Base-by-base conservation (phyloP, 2,888 invertebrate species). In the Dioctria rufipes region DNA sequence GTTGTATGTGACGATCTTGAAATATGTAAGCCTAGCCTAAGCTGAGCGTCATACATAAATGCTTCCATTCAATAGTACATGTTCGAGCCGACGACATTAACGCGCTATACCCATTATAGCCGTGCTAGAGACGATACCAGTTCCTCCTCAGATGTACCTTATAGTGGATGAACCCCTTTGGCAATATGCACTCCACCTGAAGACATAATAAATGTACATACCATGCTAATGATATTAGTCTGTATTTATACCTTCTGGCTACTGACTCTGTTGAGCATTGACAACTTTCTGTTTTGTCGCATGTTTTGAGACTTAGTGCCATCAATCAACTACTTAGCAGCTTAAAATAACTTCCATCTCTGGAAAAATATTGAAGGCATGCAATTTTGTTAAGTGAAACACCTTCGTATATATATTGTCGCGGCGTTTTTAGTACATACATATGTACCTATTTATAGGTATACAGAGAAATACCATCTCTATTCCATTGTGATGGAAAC, bases 281-380 rank as follows among this genome's bases (percentile, higher is more conserved):
- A 54, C 54, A 71, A 71, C 71, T 71, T 71, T 71, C 71, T 71
- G 71, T 71, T 71, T 71, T 71, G 51, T 71, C 69, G 25, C 71
- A 71, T 71, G 51, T 71, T 71, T 71, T 54, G 54, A 71, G 71
- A 25, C 58, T 71, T 40, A 54, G 71, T 71, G 71, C 54, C 71
- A 54, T 54, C 40, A 54, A 71, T 71, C 71, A 71, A 43, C 54
- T 51, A 54, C 54, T 71, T 71, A 71, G 39, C 71, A 54, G 71
- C 51, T 71, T 71, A 54, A 71, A 54, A 71, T 25, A 25, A 25
- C 25, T 25, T 25, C 25, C 25, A 25, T 25, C 25, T 25, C 1
- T 25, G 25, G 25, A 25, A 25, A 25, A 25, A 25, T 25, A 25
- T 25, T 25, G 25, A 25, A 25, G 25, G 25, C 25, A 25, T 25